Conservation (phyloP, 1,140 invertebrate species). For the Pseudomyrmex flavicornis region DNA sequence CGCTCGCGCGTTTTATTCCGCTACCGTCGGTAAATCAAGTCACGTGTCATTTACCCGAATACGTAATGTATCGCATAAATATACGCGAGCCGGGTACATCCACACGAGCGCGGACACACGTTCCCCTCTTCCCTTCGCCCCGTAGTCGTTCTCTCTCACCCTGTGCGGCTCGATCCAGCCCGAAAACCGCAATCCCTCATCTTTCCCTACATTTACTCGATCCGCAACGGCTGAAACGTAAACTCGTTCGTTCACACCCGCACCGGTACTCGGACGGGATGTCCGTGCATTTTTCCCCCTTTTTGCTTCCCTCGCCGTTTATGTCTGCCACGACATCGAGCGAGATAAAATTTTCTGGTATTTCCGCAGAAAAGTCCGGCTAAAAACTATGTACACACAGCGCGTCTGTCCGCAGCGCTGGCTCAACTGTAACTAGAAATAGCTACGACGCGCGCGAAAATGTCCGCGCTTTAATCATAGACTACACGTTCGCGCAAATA, state of each 20-base stretch:
- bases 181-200: conserved; percentile 80
- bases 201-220: conserved; percentile 80
- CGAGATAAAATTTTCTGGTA: conserved; percentile 72
- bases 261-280: conserved; percentile 41
- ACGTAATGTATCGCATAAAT: conserved; percentile 84
- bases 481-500: conserved; percentile 9
- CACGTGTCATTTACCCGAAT: conserved; percentile 84
- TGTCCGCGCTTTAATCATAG: conserved; percentile 29
- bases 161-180: conserved; percentile 57
- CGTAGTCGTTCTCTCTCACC: conserved; percentile 11
- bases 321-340: conserved; percentile 62
- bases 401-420: conserved; percentile 13
- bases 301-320: conserved; percentile 58
- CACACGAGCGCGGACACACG: conserved; percentile 70
- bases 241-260: conserved; percentile 75
- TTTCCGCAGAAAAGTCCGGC: conserved; percentile 58
- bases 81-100: conserved; percentile 74
- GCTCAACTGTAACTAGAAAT: conserved; percentile 48
- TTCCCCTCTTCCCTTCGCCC: conserved; percentile 2
- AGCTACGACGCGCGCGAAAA: neutral
- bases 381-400: conserved; percentile 28
- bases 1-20: conserved; percentile 80
- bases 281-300: conserved; percentile 46
- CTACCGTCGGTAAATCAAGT: conserved; percentile 82
- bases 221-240: conserved; percentile 77